These are phyloP conservation scores for Delphinapterus leucas DNA, from an alignment of 2,113 vertebrate species.

Conservation along the genomic window DNA sequence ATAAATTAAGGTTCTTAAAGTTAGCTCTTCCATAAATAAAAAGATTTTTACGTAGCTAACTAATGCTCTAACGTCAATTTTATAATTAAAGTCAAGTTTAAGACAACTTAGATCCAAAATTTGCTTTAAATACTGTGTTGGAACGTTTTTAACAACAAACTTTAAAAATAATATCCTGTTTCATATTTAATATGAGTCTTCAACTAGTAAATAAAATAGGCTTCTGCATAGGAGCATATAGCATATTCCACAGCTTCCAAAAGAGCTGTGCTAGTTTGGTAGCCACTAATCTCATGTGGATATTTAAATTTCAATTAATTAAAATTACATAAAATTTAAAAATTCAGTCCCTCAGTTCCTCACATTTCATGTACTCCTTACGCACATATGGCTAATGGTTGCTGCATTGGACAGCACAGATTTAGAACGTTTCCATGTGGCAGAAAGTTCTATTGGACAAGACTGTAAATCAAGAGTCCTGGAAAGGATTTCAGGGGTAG, in stretches of 20 bases:
- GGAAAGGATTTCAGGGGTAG: not conserved
- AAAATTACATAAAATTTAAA: not conserved
- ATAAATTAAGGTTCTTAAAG: not conserved
- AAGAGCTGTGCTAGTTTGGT: not conserved
- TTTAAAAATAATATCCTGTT: not conserved
- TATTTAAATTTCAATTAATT: conserved; percentile 34
- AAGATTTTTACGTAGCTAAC: not conserved
- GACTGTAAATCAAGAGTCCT: not conserved
- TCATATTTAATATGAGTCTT: not conserved
- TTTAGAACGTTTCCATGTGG: not conserved
- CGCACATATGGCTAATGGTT: not conserved
- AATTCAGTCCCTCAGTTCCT: not conserved
- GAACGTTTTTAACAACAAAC: not conserved
- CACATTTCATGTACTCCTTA: not conserved
- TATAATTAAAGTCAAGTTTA: not conserved
- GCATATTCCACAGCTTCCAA: not conserved
- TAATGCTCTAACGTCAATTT: not conserved
- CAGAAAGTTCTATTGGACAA: not conserved
- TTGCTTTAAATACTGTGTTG: not conserved
- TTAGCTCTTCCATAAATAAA: not conserved
- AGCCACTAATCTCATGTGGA: not conserved
- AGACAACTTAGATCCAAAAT: not conserved
- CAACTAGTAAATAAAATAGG: not conserved
- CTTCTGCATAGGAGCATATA: not conserved
- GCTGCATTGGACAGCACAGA: not conserved